Evolutionary conservation across 2,797 vertebrate genomes (phyloP).

Genomic region (Syngnathus rostellatus): DNA sequence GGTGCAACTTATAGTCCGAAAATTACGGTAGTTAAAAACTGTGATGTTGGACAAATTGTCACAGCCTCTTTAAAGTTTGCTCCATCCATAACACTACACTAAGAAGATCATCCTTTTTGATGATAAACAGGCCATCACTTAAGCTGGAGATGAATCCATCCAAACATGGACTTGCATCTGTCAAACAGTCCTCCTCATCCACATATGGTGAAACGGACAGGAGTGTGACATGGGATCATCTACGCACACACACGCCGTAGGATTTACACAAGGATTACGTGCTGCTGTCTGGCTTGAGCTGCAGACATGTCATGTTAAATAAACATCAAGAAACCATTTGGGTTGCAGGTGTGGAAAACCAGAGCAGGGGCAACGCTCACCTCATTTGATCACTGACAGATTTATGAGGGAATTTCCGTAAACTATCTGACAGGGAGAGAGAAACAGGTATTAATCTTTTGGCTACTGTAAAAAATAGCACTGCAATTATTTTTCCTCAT

Average conservation of each 20-base stretch:
- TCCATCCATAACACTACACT: background rate
- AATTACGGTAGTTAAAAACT: background rate
- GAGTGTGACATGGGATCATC: background rate
- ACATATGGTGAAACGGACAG: constrained; percentile 5
- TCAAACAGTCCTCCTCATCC: constrained; percentile 26
- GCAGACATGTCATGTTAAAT: constrained; percentile 43
- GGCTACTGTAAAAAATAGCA: constrained; percentile 2
- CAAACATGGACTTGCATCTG: constrained; percentile 31
- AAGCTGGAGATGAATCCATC: constrained; percentile 26
- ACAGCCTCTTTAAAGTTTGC: constrained; percentile 7
- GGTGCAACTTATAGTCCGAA: too few species aligned
- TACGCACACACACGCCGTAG: background rate
- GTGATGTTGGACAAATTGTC: constrained; percentile 26
- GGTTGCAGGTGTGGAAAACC: constrained; percentile 17
- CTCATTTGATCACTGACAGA: constrained; percentile 25
- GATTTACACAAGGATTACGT: constrained; percentile 22
- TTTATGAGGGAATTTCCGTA: constrained; percentile 25
- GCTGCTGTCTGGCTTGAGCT: constrained; percentile 17
- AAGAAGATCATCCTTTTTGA: constrained; percentile 14
- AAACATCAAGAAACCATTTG: constrained; percentile 44
- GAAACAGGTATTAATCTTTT: background rate
- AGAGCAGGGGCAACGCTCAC: background rate
- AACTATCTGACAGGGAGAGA: constrained; percentile 10
- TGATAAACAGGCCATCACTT: constrained; percentile 24
- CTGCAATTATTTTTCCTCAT: background rate